Conservation (phyloP, 1,140 invertebrate genomes). For the Drosophila parabipectinata region DNA sequence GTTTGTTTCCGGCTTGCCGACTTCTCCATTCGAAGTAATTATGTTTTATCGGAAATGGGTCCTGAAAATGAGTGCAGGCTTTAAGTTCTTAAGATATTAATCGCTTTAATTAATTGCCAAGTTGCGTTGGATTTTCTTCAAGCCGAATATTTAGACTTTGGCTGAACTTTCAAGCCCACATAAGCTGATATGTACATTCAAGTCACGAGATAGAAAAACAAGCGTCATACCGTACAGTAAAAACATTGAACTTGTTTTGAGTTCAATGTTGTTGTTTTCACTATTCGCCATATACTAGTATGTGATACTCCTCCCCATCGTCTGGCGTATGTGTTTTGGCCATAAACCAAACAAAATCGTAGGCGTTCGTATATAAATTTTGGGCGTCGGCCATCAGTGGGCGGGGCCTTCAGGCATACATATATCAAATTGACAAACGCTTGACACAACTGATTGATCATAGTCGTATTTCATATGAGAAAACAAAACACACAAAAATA, state of each 20-base stretch:
- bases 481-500: constrained; percentile 16
- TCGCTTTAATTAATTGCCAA: constrained; percentile 10
- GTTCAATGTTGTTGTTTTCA: constrained; percentile 4
- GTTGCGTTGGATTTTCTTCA: not conserved
- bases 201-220: not conserved
- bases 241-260: constrained; percentile 20
- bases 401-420: constrained; percentile 6
- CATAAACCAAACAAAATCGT: constrained; percentile 29
- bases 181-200: not conserved
- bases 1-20: constrained; percentile 28
- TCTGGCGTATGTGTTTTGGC: constrained; percentile 3
- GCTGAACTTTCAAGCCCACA: not conserved
- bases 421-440: constrained; percentile 39
- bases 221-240: constrained; percentile 9
- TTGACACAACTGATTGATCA: constrained; percentile 41
- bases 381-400: not conserved
- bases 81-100: constrained; percentile 31
- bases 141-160: not conserved
- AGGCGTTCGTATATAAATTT: constrained; percentile 11
- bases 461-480: constrained; percentile 10
- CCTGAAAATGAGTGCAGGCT: not conserved
- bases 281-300: not conserved
- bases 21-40: constrained; percentile 44
- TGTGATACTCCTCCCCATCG: not conserved
- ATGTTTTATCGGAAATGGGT: constrained; percentile 45